Evolutionary conservation across 92 coral and sea anemone genomes (phyloP).

Genomic region (Virgularia gustaviana): DNA sequence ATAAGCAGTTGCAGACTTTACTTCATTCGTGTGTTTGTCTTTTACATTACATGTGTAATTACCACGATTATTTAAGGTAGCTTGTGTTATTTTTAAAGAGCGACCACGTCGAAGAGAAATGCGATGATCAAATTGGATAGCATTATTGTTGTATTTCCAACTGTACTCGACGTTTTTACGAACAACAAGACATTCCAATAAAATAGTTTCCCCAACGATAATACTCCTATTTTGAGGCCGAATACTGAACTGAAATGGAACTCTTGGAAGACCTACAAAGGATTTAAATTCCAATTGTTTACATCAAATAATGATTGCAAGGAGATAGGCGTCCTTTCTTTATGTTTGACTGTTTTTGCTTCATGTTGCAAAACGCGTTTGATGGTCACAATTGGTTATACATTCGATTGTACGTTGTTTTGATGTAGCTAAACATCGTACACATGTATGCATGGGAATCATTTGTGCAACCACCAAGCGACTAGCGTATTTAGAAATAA

Average conservation of each 20-base stretch:
- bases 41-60: slow-evolving; percentile 65
- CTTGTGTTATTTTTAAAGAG: slow-evolving; percentile 63
- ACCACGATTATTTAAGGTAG: slow-evolving; percentile 59
- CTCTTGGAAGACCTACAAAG: slow-evolving; percentile 2
- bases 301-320: background rate
- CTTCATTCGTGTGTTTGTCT: slow-evolving; percentile 52
- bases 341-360: too few species aligned
- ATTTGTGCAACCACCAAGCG: too few species aligned
- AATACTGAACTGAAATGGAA: slow-evolving; percentile 19
- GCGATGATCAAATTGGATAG: slow-evolving; percentile 59
- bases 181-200: slow-evolving; percentile 74
- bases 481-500: too few species aligned
- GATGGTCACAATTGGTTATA: too few species aligned
- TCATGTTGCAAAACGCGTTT: background rate
- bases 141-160: slow-evolving; percentile 66
- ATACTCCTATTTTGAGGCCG: slow-evolving; percentile 48
- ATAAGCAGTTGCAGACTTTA: slow-evolving; percentile 43
- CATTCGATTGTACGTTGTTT: too few species aligned
- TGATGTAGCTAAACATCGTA: too few species aligned
- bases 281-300: background rate
- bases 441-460: too few species aligned
- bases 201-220: slow-evolving; percentile 58
- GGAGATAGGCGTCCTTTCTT: too few species aligned
- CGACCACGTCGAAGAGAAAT: slow-evolving; percentile 74
- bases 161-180: slow-evolving; percentile 74